Percentiles rank a stretch among this genome's conserved stretches.
phyloP scores from a whole-genome alignment of 2,113 vertebrate genomes.

The Silurus asotus region DNA sequence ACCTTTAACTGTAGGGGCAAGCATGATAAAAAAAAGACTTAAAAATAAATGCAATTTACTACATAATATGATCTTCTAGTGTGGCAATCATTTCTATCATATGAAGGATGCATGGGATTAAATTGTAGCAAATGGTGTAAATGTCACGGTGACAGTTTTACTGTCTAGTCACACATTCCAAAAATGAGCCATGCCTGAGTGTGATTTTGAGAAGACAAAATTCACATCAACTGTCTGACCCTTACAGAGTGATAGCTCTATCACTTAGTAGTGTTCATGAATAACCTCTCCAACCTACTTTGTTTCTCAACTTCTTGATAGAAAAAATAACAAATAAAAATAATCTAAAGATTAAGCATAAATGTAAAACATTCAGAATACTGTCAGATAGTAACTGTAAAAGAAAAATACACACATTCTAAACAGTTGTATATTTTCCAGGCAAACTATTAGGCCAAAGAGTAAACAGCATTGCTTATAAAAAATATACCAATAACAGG shows the following conservation, averaged over 20 bases:
- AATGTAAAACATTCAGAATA: background rate
- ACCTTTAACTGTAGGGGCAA: constrained; percentile 23
- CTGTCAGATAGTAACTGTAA: background rate
- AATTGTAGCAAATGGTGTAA: constrained; percentile 47
- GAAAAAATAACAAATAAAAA: background rate
- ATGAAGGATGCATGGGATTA: constrained; percentile 38
- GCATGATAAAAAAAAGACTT: constrained; percentile 25
- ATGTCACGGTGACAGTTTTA: constrained; percentile 57
- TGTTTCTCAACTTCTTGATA: background rate
- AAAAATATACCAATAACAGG: background rate
- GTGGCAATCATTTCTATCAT: constrained; percentile 16
- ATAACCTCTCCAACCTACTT: background rate
- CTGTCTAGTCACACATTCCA: constrained; percentile 46
- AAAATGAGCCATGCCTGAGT: constrained; percentile 30
- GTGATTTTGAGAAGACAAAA: constrained; percentile 41
- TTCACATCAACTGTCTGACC: constrained; percentile 29
- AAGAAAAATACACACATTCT: background rate
- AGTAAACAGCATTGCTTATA: background rate
- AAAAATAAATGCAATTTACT: constrained; percentile 23
- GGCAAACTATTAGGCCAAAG: background rate
- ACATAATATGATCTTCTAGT: constrained; percentile 18
- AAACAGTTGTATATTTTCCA: background rate
- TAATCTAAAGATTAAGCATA: background rate
- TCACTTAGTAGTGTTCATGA: constrained; percentile 20
- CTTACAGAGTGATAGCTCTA: background rate